phyloP scores from a whole-genome alignment of 2,888 invertebrate genomes.

The Junonia oenone region DNA sequence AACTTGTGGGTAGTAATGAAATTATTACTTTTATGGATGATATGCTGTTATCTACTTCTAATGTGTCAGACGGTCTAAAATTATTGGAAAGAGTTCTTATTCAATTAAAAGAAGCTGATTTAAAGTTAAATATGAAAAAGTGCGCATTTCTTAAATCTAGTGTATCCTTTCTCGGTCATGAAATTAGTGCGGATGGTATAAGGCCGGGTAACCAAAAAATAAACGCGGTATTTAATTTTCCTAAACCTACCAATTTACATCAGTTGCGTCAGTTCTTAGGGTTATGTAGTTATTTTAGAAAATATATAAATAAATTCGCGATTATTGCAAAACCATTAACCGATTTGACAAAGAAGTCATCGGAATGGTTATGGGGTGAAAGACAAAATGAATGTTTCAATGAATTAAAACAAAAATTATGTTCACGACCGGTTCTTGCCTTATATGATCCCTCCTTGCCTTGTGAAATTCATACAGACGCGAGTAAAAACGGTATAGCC shows the following conservation, averaged over 20 bases:
- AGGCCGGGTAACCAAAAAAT: slow-evolving; percentile 31
- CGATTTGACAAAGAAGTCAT: slow-evolving; percentile 32
- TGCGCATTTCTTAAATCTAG: slow-evolving; percentile 32
- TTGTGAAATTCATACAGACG: slow-evolving; percentile 1
- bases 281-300: slow-evolving; percentile 35
- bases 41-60: slow-evolving; percentile 21
- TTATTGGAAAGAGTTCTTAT: slow-evolving; percentile 21
- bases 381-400: slow-evolving; percentile 25
- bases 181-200: slow-evolving; percentile 30
- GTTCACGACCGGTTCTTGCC: slow-evolving; percentile 32
- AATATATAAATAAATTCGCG: slow-evolving; percentile 36
- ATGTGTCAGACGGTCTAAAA: slow-evolving; percentile 23
- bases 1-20: background rate
- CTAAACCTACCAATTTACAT: slow-evolving; percentile 31
- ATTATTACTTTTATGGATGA: slow-evolving; percentile 24
- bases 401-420: background rate
- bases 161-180: slow-evolving; percentile 32
- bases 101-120: slow-evolving; percentile 17
- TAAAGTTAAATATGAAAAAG: slow-evolving; percentile 34
- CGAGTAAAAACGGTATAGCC: background rate
- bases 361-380: slow-evolving; percentile 25
- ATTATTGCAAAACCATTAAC: slow-evolving; percentile 33
- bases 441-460: slow-evolving; percentile 24
- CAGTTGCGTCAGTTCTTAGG: slow-evolving; percentile 36
- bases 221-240: slow-evolving; percentile 29